Conservation (phyloP, 2,797 vertebrate genomes). For the Muraenolepis orangiensis region DNA sequence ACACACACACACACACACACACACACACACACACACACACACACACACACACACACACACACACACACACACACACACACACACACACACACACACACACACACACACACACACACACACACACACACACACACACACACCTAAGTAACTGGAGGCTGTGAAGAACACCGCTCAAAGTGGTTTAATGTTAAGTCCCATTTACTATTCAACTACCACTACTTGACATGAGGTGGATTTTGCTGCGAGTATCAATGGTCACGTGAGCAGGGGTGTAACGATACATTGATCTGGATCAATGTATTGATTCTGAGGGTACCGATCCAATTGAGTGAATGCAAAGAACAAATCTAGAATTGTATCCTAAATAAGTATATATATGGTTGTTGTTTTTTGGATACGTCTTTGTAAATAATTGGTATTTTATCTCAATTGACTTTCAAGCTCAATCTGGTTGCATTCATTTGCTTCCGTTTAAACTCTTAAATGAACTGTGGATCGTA, state of each 20-base stretch:
- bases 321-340: too few species aligned
- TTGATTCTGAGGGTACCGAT: too few species aligned
- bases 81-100: neutral
- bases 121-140: neutral
- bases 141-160: neutral
- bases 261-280: neutral
- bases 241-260: neutral
- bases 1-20: constrained; percentile 5
- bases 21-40: neutral
- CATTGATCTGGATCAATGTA: too few species aligned
- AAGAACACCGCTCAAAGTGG: neutral
- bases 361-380: too few species aligned
- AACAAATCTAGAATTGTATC: too few species aligned
- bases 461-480: neutral
- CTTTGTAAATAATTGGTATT: too few species aligned
- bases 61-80: constrained; percentile 11
- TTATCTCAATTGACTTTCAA: too few species aligned
- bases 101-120: constrained; percentile 4
- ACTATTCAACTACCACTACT: neutral
- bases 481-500: too few species aligned
- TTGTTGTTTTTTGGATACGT: too few species aligned
- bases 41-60: neutral
- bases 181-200: neutral
- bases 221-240: too few species aligned
- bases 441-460: neutral